Evolutionary conservation across 2,888 invertebrate genomes (phyloP).

Genomic region (Dryococelus australis): DNA sequence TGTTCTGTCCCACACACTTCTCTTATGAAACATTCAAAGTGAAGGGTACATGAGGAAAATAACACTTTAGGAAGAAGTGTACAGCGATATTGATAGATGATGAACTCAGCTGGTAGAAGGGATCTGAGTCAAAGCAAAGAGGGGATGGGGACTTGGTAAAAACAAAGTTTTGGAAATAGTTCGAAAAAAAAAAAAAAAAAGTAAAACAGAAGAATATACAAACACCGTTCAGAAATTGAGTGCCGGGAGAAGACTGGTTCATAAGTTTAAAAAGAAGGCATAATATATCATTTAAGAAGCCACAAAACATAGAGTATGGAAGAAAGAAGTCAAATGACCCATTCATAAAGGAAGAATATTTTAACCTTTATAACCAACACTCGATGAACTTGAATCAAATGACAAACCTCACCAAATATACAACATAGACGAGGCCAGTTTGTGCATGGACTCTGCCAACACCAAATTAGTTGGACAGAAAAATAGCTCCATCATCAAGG

Average conservation of each 20-base stretch:
- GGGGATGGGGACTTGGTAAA: constrained; percentile 53
- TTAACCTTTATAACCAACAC: constrained; percentile 32
- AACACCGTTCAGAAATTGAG: constrained; percentile 52
- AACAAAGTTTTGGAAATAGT: constrained; percentile 52
- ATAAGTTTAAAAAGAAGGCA: constrained; percentile 50
- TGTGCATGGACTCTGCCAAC: too few species aligned
- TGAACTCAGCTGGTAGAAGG: too few species aligned
- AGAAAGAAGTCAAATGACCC: constrained; percentile 50
- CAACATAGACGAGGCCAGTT: constrained; percentile 49
- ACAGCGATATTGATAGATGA: too few species aligned
- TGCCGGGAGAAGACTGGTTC: constrained; percentile 53
- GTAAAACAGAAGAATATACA: constrained; percentile 48
- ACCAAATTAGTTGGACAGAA: too few species aligned
- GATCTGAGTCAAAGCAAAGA: too few species aligned
- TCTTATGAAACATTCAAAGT: too few species aligned
- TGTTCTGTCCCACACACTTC: too few species aligned
- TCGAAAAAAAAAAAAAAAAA: too few species aligned
- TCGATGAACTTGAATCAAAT: constrained; percentile 47
- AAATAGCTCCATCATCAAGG: constrained; percentile 42
- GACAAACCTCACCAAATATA: constrained; percentile 49
- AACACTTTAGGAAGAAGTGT: too few species aligned
- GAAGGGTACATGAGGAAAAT: too few species aligned
- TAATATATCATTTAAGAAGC: constrained; percentile 54
- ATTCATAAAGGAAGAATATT: constrained; percentile 45
- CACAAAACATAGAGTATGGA: constrained; percentile 53